Conservation (phyloP, 1,140 invertebrate species). For the Trachelipus rathkii region DNA sequence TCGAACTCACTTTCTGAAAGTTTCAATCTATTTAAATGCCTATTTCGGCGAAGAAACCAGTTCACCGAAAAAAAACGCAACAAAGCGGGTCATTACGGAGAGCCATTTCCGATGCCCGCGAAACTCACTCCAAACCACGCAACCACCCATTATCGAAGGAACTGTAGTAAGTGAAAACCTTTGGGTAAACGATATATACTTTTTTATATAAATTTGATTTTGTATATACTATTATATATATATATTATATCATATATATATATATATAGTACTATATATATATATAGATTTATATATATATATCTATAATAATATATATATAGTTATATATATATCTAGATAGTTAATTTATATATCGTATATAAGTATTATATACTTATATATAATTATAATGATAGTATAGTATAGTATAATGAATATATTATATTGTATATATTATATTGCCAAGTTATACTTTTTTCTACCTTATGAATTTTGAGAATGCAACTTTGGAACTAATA, state of each 20-base stretch:
- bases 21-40: not conserved
- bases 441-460: too few species aligned
- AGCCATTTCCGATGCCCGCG: not conserved
- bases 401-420: too few species aligned
- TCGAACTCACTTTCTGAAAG: too few species aligned
- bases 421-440: too few species aligned
- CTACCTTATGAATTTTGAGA: too few species aligned
- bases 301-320: conserved; percentile 10
- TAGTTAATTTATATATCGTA: not conserved
- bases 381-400: not conserved
- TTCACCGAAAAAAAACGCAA: conserved; percentile 16
- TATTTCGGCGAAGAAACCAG: conserved; percentile 11
- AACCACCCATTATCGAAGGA: conserved; percentile 18
- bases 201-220: not conserved
- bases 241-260: too few species aligned
- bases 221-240: too few species aligned
- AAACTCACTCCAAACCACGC: not conserved
- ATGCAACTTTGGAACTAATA: too few species aligned
- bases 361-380: not conserved
- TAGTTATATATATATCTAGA: not conserved
- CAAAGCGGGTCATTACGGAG: conserved; percentile 16
- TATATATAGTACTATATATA: not conserved
- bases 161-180: conserved; percentile 12
- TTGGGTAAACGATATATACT: not conserved
- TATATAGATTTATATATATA: conserved; percentile 5